Percentiles rank a stretch among this genome's conserved stretches.
These are phyloP conservation scores for Parambassis ranga DNA, from an alignment of 2,797 vertebrate species.

Conservation along the genomic window DNA sequence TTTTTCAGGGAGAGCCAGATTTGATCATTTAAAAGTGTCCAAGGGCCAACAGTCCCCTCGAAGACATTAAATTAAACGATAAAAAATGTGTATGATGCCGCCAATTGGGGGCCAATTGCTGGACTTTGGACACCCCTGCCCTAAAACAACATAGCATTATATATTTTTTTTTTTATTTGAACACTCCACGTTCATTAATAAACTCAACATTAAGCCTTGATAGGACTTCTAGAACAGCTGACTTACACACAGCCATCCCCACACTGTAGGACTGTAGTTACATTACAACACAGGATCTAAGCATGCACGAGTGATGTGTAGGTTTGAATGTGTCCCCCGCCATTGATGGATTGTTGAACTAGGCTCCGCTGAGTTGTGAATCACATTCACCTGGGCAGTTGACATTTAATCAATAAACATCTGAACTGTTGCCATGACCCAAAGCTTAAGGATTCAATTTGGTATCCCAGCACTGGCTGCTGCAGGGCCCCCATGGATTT, in stretches of 20 bases:
- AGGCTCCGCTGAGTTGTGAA: slow-evolving; percentile 84
- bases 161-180: background rate
- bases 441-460: slow-evolving; percentile 75
- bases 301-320: slow-evolving; percentile 47
- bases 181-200: background rate
- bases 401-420: slow-evolving; percentile 94
- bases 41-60: too few species aligned
- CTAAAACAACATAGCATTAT: background rate
- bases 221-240: background rate
- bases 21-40: too few species aligned
- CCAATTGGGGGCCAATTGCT: too few species aligned
- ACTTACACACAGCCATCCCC: background rate
- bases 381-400: slow-evolving; percentile 88
- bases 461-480: slow-evolving; percentile 65
- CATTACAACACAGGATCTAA: slow-evolving; percentile 5
- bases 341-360: slow-evolving; percentile 72
- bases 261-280: background rate
- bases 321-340: slow-evolving; percentile 64
- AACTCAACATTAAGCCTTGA: background rate
- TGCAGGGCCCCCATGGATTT: slow-evolving; percentile 62
- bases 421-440: slow-evolving; percentile 87
- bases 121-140: too few species aligned
- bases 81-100: too few species aligned
- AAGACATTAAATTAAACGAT: too few species aligned
- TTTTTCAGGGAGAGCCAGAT: too few species aligned